Conservation (phyloP, 2,888 invertebrate genomes). For the Drosophila paucipuncta region DNA sequence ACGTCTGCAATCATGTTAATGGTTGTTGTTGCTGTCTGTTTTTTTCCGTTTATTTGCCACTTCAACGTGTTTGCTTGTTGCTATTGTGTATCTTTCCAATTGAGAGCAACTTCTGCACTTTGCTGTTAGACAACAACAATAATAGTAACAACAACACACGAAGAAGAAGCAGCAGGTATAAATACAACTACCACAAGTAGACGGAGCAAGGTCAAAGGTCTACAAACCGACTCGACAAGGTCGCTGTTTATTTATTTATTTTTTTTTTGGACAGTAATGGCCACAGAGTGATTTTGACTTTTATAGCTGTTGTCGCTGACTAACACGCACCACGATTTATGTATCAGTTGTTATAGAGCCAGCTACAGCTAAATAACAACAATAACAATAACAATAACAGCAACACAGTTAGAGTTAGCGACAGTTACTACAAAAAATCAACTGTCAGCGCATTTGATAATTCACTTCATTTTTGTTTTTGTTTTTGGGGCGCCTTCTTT, state of each 20-base stretch:
- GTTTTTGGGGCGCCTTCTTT: slow-evolving; percentile 66
- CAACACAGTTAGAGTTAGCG: slow-evolving; percentile 29
- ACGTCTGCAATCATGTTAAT: slow-evolving; percentile 48
- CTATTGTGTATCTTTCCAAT: slow-evolving; percentile 73
- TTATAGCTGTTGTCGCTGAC: slow-evolving; percentile 67
- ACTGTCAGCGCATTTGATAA: slow-evolving; percentile 75
- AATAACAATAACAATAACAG: slow-evolving; percentile 1
- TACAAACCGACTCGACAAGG: slow-evolving; percentile 74
- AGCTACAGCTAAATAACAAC: neutral
- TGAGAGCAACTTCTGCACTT: slow-evolving; percentile 75
- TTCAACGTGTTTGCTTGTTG: slow-evolving; percentile 30
- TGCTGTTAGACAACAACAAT: slow-evolving; percentile 45
- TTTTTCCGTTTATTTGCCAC: slow-evolving; percentile 34
- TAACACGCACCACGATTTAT: slow-evolving; percentile 75
- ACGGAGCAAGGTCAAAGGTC: slow-evolving; percentile 77
- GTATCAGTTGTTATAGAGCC: slow-evolving; percentile 35
- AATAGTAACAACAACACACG: slow-evolving; percentile 28
- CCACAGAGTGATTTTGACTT: slow-evolving; percentile 66
- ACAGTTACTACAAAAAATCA: slow-evolving; percentile 59
- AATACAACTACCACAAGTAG: slow-evolving; percentile 53
- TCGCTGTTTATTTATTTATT: slow-evolving; percentile 30
- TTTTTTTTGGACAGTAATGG: slow-evolving; percentile 70
- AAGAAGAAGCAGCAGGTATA: slow-evolving; percentile 27
- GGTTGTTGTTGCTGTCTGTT: slow-evolving; percentile 39
- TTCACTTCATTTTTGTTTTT: slow-evolving; percentile 60